Conservation (phyloP, 1,140 invertebrate genomes). For the Drosophila orena region DNA sequence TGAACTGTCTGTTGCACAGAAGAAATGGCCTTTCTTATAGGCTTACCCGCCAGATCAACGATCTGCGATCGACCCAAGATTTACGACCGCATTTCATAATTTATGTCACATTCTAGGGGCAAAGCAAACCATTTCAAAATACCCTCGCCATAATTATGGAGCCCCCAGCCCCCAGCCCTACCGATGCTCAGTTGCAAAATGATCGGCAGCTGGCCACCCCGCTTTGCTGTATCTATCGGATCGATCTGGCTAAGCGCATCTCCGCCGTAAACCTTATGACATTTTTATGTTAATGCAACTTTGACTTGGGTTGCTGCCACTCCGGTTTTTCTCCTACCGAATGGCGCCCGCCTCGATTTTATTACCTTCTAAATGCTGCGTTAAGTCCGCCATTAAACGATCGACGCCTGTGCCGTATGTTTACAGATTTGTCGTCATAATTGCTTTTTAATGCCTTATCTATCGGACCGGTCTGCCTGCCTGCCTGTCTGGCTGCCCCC, state of each 20-base stretch:
- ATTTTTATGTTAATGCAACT: slow-evolving; percentile 84
- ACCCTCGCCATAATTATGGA: slow-evolving; percentile 27
- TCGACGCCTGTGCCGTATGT: slow-evolving; percentile 74
- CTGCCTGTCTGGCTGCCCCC: slow-evolving; percentile 1
- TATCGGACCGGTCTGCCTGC: slow-evolving; percentile 42
- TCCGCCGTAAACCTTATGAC: slow-evolving; percentile 75
- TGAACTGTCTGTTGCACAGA: neutral
- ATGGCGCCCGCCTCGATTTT: slow-evolving; percentile 65
- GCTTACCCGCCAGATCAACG: slow-evolving; percentile 44
- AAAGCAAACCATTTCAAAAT: slow-evolving; percentile 17
- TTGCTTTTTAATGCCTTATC: slow-evolving; percentile 84
- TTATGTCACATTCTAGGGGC: slow-evolving; percentile 48
- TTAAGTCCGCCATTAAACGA: slow-evolving; percentile 81
- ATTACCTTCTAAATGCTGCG: slow-evolving; percentile 84
- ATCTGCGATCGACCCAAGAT: slow-evolving; percentile 54
- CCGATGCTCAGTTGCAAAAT: slow-evolving; percentile 67
- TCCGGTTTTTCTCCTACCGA: slow-evolving; percentile 5
- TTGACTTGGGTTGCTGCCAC: slow-evolving; percentile 42
- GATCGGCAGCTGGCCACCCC: slow-evolving; percentile 43
- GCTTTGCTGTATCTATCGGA: slow-evolving; percentile 44
- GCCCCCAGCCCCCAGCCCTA: neutral
- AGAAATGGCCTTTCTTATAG: slow-evolving; percentile 2
- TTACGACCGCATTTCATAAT: slow-evolving; percentile 63
- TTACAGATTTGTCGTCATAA: slow-evolving; percentile 84
- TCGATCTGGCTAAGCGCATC: slow-evolving; percentile 70